Percentiles rank a stretch among this genome's conserved stretches.
Conservation (phyloP, 2,113 vertebrate species). For the Sus scrofa region T2T-Sscrofa CM000823.6:46789501-46790000, state of each 20-base stretch:
- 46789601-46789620: background rate
- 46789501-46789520: background rate
- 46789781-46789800: background rate
- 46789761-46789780: background rate
- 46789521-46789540: constrained; percentile 43
- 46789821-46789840: background rate
- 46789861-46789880: background rate
- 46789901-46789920: background rate
- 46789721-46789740: background rate
- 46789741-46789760: background rate
- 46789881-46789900: background rate
- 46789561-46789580: background rate
- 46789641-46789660: background rate
- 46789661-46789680: background rate
- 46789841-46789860: background rate
- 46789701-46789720: background rate
- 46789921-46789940: background rate
- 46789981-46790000: background rate
- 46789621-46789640: background rate
- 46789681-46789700: background rate
- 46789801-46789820: background rate
- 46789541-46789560: constrained; percentile 39
- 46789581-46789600: constrained; percentile 44
- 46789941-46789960: background rate
- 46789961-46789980: background rate